Base-by-base conservation (phyloP, 2,113 vertebrate species). In the Theropithecus gelada region DNA sequence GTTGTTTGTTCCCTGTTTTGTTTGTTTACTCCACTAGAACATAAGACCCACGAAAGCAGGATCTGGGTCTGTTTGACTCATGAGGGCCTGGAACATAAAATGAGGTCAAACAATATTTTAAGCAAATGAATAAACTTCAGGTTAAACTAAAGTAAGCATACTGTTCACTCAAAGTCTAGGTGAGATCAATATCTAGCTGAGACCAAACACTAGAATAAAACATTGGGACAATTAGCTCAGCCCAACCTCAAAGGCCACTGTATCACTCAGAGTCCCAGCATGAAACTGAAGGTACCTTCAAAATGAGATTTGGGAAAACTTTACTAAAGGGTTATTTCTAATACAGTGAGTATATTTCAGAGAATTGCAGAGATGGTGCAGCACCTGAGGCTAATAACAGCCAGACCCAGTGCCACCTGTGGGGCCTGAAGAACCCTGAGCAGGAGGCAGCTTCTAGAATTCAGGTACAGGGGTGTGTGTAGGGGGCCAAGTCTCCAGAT, bases 391-490 rank as follows among this genome's bases (percentile, higher is more conserved):
- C n/a, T 75, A 23, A 2, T 9, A 38, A 76, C 32, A n/a, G 35
- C 6, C 0, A 0, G 6, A 30, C 50, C 35, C 25, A 14, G 11
- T 22, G 27, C 10, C 30, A 1, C 8, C 70, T 25, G 7, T 7
- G 18, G 14, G 16, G 18, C 11, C 23, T 45, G 22, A 88, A 76
- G 68, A 89, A 11, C 13, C 18, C 38, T 13, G 10, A 8, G 64
- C 2, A 48, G 14, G 23, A 64, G 8, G 2, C 1, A 57, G 84
- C 4, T 38, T 5, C 32, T 14, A 16, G 57, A 83, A 32, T 17
- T 12, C 48, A 78, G 78, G 8, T 3, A 0, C 1, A 5, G 25
- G n/a, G 16, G 25, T 25, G 6, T 0, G 16, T 35, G 20, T 20
- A 11, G 38, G 2, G 48, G 16, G 38, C 17, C 45, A 11, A 9